A percentile compares a stretch with the other conserved stretches of the same genome.
Conservation (phyloP, 2,797 vertebrate species). For the Gobio occitaniae region DNA sequence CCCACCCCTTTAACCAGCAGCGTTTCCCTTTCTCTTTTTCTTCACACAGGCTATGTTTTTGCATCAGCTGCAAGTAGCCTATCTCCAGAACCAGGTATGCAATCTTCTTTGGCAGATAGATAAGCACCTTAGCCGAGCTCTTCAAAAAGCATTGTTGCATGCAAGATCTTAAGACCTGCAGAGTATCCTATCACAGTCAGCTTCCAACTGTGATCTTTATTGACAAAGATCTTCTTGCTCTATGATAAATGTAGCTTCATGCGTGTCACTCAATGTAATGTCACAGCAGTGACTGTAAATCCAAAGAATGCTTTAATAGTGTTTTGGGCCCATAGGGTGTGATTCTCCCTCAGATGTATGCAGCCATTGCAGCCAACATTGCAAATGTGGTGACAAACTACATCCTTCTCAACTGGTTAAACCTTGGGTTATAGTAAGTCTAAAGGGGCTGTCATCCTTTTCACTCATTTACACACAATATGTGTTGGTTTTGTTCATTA, state of each 20-base stretch:
- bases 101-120: not conserved
- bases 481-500: not conserved
- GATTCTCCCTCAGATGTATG: slow-evolving; percentile 87
- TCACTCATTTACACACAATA: slow-evolving; percentile 24
- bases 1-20: not conserved
- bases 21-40: slow-evolving; percentile 12
- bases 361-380: slow-evolving; percentile 82
- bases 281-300: not conserved
- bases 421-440: slow-evolving; percentile 87
- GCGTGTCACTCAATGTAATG: not conserved
- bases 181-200: not conserved
- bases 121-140: slow-evolving; percentile 1
- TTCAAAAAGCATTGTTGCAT: not conserved
- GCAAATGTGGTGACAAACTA: slow-evolving; percentile 85
- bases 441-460: not conserved
- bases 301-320: not conserved
- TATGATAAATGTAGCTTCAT: not conserved
- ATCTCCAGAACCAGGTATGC: slow-evolving; percentile 88
- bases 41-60: slow-evolving; percentile 83
- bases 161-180: not conserved
- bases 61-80: slow-evolving; percentile 83
- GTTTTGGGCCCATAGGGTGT: slow-evolving; percentile 79
- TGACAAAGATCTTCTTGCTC: not conserved
- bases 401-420: slow-evolving; percentile 81
- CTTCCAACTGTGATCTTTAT: not conserved